These are phyloP conservation scores for Hirtodrosophila histrioides DNA, from an alignment of 2,888 invertebrate species.

Conservation along the genomic window DNA sequence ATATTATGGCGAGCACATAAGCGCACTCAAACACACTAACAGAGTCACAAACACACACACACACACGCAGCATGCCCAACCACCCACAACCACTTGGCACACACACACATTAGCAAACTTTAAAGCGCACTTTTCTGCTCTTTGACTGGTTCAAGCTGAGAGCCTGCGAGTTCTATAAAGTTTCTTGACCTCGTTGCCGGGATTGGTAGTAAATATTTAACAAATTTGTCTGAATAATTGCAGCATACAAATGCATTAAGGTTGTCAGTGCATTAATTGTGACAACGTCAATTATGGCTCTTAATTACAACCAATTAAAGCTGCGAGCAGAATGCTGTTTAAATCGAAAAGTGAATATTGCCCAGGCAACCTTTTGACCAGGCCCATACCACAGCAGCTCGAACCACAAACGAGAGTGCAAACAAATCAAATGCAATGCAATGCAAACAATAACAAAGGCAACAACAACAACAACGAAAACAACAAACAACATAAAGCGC, in stretches of 20 bases:
- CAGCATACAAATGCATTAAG: conserved; percentile 10
- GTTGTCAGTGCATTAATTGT: conserved; percentile 33
- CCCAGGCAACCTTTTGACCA: conserved; percentile 9
- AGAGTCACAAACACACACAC: conserved; percentile 4
- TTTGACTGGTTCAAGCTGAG: conserved; percentile 4
- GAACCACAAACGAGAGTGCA: conserved; percentile 34
- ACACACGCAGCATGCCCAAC: conserved; percentile 8
- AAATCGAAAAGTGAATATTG: too few species aligned
- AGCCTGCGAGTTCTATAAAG: conserved; percentile 12
- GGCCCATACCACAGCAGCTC: conserved; percentile 1
- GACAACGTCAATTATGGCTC: conserved; percentile 43
- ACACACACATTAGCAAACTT: conserved; percentile 13
- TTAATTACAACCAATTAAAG: conserved; percentile 70
- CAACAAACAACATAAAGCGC: conserved; percentile 35
- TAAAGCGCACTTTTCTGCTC: conserved; percentile 22
- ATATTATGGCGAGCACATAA: conserved; percentile 54
- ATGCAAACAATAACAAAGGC: conserved; percentile 51
- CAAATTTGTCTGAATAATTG: conserved; percentile 7
- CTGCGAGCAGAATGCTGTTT: conserved; percentile 17
- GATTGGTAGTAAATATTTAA: background rate
- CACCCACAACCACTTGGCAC: conserved; percentile 17
- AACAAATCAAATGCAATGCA: conserved; percentile 64
- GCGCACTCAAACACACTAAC: conserved; percentile 12
- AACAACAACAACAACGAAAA: conserved; percentile 30
- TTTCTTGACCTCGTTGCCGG: background rate